Evolutionary conservation across 2,113 vertebrate species (phyloP).

Genomic region (Hepsetus odoe): DNA sequence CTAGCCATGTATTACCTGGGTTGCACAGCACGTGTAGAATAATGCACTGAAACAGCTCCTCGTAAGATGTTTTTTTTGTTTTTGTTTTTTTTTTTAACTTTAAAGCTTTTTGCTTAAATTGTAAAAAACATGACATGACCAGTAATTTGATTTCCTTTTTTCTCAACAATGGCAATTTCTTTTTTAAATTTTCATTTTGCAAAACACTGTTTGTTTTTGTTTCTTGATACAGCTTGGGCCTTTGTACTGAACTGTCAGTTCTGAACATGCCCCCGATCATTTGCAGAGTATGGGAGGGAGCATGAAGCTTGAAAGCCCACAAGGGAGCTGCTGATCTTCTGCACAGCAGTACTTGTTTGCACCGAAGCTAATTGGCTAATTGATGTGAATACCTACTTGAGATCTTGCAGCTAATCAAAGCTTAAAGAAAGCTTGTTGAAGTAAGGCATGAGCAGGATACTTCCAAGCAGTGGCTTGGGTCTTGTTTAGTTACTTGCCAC

Average conservation of each 20-base stretch:
- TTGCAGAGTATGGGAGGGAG: neutral
- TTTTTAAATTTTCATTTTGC: too few relatives aligned
- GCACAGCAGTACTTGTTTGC: neutral
- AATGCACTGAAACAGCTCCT: neutral
- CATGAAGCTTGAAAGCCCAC: neutral
- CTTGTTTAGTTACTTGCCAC: neutral
- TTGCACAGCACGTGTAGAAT: too few relatives aligned
- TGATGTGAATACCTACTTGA: constrained; percentile 9
- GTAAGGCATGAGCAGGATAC: neutral
- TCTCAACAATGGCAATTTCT: too few relatives aligned
- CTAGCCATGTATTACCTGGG: too few relatives aligned
- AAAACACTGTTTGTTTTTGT: too few relatives aligned
- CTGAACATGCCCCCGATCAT: neutral
- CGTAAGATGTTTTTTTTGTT: neutral
- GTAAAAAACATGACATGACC: too few relatives aligned
- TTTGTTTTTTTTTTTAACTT: too few relatives aligned
- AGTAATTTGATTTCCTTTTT: too few relatives aligned
- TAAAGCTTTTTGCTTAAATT: too few relatives aligned
- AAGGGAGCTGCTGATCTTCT: neutral
- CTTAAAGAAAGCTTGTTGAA: neutral
- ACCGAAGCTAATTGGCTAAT: neutral
- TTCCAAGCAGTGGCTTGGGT: neutral
- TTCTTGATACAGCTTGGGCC: too few relatives aligned
- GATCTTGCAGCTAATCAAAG: neutral
- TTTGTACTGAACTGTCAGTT: too few relatives aligned